These are phyloP conservation scores for Antechinus flavipes DNA, from an alignment of 2,113 vertebrate species.

Conservation along the genomic window DNA sequence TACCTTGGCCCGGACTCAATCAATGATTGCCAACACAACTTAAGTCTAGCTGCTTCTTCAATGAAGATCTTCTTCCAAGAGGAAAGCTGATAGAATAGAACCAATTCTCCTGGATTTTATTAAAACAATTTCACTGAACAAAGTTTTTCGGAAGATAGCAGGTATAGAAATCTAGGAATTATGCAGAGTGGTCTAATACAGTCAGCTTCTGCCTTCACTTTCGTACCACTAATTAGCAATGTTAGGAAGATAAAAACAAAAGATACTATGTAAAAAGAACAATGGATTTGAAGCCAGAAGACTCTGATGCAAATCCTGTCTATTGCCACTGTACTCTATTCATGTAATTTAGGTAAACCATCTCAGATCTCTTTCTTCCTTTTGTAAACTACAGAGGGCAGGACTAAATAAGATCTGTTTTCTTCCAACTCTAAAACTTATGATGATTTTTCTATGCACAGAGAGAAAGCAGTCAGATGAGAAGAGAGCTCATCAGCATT, in stretches of 20 bases:
- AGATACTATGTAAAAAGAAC: neutral
- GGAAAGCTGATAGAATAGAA: neutral
- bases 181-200: neutral
- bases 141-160: neutral
- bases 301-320: neutral
- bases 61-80: neutral
- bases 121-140: neutral
- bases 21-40: neutral
- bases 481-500: neutral
- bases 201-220: neutral
- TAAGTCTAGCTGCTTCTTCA: neutral
- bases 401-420: neutral
- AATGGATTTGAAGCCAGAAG: neutral
- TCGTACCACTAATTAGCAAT: neutral
- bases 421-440: neutral
- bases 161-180: neutral
- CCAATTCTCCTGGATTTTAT: neutral
- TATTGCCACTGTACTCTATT: neutral
- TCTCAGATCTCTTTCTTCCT: neutral
- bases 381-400: neutral
- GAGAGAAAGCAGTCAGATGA: neutral
- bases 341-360: neutral
- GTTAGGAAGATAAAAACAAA: neutral
- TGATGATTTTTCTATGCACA: neutral
- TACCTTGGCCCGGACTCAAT: neutral